Percentiles rank a stretch among this genome's conserved stretches.
Conservation (phyloP, 2,888 invertebrate species). For the Lampropteryx suffumata region DNA sequence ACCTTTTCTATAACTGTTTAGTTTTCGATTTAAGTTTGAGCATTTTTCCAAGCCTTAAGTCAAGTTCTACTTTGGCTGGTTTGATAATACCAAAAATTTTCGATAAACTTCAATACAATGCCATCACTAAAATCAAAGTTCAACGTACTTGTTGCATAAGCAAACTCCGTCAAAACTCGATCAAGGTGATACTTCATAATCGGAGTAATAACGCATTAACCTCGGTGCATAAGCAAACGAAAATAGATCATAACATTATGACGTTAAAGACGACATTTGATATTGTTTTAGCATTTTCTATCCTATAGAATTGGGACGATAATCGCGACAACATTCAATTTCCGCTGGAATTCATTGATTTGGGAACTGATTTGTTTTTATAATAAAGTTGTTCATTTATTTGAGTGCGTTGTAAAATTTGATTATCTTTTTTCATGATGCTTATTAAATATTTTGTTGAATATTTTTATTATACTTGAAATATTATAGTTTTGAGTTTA, state of each 20-base stretch:
- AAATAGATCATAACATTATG: conserved; percentile 20
- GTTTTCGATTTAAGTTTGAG: no score
- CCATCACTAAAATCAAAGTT: conserved; percentile 45
- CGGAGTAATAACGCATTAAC: conserved; percentile 31
- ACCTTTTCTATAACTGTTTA: no score
- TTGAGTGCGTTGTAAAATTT: conserved; percentile 8
- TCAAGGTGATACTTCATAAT: conserved; percentile 67
- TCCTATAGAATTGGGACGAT: conserved; percentile 2
- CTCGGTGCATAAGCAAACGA: conserved; percentile 11
- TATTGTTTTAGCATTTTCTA: not conserved
- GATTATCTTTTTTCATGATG: conserved; percentile 8
- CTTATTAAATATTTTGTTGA: conserved; percentile 6
- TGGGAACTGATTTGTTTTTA: conserved; percentile 7
- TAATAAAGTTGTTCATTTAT: conserved; percentile 25
- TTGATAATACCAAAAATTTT: no score
- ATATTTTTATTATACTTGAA: conserved; percentile 12
- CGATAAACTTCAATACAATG: conserved; percentile 9
- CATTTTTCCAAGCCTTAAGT: no score
- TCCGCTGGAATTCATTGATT: conserved; percentile 17
- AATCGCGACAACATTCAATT: conserved; percentile 16
- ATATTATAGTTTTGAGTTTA: no score
- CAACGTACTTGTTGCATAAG: conserved; percentile 70
- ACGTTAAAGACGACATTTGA: conserved; percentile 9
- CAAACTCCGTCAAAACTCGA: conserved; percentile 68
- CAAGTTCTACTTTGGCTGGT: not conserved